Conservation (phyloP, 2,797 vertebrate genomes). For the Hephaestus fuliginosus region DNA sequence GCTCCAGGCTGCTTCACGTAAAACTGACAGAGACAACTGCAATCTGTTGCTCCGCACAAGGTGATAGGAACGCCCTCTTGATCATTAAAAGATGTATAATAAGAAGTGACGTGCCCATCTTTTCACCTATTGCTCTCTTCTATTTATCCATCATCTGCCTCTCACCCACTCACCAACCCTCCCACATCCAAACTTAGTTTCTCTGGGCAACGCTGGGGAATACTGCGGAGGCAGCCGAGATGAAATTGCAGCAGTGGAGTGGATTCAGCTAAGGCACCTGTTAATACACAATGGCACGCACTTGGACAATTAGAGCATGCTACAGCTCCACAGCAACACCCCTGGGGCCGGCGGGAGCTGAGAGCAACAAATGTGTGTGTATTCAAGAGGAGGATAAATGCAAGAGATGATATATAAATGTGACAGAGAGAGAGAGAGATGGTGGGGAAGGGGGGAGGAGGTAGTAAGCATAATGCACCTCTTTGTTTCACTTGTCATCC, state of each 20-base stretch:
- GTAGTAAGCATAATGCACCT: conserved; percentile 32
- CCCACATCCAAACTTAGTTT: conserved; percentile 31
- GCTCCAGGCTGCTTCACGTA: conserved; percentile 19
- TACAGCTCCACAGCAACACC: conserved; percentile 35
- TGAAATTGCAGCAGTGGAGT: conserved; percentile 51
- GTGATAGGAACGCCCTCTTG: conserved; percentile 20
- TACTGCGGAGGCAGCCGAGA: conserved; percentile 47
- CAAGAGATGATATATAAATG: conserved; percentile 34
- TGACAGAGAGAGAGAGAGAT: neutral
- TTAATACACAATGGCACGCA: conserved; percentile 57
- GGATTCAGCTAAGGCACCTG: conserved; percentile 59
- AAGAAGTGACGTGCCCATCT: conserved; percentile 24
- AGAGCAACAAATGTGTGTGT: conserved; percentile 39
- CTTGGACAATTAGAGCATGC: conserved; percentile 63
- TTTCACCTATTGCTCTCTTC: conserved; percentile 33
- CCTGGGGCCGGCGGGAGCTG: conserved; percentile 34
- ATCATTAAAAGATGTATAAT: conserved; percentile 48
- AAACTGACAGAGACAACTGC: conserved; percentile 36
- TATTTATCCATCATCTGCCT: conserved; percentile 16
- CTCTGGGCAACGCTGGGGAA: conserved; percentile 37
- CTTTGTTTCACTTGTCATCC: conserved; percentile 62
- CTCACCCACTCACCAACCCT: conserved; percentile 21
- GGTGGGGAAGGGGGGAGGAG: neutral
- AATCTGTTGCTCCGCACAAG: conserved; percentile 35
- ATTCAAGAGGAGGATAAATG: conserved; percentile 49